These are phyloP conservation scores for Clytia hemisphaerica DNA, from an alignment of 30 jellyfish, hydroid and myxozoan species.

Conservation along the genomic window DNA sequence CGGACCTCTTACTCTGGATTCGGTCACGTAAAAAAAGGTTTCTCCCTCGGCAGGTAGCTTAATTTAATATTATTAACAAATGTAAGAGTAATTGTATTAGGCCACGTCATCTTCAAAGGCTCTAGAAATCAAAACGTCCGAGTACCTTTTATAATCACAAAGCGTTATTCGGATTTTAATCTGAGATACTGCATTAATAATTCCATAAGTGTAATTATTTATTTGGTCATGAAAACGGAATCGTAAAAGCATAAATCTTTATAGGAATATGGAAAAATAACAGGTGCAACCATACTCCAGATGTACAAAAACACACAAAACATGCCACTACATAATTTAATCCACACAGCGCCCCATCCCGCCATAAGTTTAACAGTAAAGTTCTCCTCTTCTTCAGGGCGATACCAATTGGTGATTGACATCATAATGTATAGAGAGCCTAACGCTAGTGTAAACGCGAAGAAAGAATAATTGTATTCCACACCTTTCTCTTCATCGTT, in stretches of 20 bases:
- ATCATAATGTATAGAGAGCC: conserved; percentile 75
- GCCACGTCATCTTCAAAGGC: too few relatives aligned
- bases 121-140: too few relatives aligned
- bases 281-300: conserved; percentile 95
- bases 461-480: conserved; percentile 80
- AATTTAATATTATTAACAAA: too few relatives aligned
- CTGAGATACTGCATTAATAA: too few relatives aligned
- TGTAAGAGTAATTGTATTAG: too few relatives aligned
- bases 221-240: conserved; percentile 37
- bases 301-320: conserved; percentile 86
- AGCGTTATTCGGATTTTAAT: too few relatives aligned
- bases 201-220: neutral
- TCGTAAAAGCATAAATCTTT: conserved; percentile 74
- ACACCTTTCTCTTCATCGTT: conserved; percentile 86
- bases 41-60: too few relatives aligned
- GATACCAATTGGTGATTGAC: conserved; percentile 87
- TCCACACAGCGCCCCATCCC: conserved; percentile 99
- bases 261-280: conserved; percentile 73
- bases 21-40: too few relatives aligned
- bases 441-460: conserved; percentile 42
- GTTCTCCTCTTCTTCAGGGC: conserved; percentile 96
- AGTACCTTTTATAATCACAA: too few relatives aligned
- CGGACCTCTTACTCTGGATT: conserved; percentile 25
- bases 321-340: conserved; percentile 81
- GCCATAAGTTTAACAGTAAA: conserved; percentile 69